Evolutionary conservation across 2,888 invertebrate species (phyloP).

Genomic region (Lepas anatifera): DNA sequence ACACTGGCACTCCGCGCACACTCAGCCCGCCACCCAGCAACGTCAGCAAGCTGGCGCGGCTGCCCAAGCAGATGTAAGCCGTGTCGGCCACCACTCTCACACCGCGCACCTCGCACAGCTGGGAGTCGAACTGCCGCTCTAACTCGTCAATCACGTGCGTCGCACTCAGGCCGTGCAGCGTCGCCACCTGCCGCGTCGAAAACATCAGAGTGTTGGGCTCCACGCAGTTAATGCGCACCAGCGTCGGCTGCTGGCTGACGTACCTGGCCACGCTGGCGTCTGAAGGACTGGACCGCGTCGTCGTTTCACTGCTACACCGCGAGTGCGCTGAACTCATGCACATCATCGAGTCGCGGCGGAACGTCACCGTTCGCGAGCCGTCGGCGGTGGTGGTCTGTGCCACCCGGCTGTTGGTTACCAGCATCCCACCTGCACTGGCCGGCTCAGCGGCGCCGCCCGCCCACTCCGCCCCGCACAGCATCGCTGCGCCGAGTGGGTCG

Average conservation of each 20-base stretch:
- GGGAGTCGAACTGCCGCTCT: constrained; percentile 30
- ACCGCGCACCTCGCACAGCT: constrained; percentile 30
- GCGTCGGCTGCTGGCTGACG: constrained; percentile 21
- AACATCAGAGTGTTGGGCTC: constrained; percentile 27
- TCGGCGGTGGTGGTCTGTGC: constrained; percentile 17
- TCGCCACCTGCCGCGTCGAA: constrained; percentile 24
- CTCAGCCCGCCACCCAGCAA: constrained; percentile 28
- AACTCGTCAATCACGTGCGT: constrained; percentile 34
- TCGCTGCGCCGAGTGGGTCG: neutral
- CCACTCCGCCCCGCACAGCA: neutral
- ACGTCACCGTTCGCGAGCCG: constrained; percentile 3
- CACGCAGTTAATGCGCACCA: constrained; percentile 27
- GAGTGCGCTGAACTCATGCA: constrained; percentile 19
- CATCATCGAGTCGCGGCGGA: constrained; percentile 3
- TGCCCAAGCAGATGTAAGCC: constrained; percentile 32
- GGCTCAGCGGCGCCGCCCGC: neutral
- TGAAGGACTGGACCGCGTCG: constrained; percentile 19
- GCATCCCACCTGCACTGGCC: constrained; percentile 14
- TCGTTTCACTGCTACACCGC: constrained; percentile 22
- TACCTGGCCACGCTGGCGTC: constrained; percentile 22
- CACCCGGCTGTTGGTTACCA: constrained; percentile 5
- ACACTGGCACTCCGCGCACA: constrained; percentile 27
- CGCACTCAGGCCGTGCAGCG: constrained; percentile 28
- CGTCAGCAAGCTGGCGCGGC: constrained; percentile 28
- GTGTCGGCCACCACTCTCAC: constrained; percentile 31